Percentiles rank a stretch among this genome's conserved stretches.
Evolutionary conservation across 2,113 vertebrate genomes (phyloP).

Genomic region (Callaeas wilsoni): DNA sequence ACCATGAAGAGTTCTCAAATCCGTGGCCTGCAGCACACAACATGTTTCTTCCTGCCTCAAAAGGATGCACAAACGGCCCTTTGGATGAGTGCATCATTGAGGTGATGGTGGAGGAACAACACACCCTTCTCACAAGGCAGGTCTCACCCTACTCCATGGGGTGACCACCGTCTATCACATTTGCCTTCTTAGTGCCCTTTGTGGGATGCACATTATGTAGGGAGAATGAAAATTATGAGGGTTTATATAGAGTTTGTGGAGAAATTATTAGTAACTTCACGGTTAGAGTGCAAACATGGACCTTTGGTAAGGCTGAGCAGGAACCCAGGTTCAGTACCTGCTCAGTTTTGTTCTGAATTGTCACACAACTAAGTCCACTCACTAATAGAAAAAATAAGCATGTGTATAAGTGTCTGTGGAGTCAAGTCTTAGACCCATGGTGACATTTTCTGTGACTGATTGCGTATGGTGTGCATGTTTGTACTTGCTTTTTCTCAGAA

Average conservation of each 20-base stretch:
- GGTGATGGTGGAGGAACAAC: neutral
- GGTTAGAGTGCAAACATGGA: accelerated
- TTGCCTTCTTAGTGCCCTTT: neutral
- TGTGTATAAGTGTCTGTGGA: neutral
- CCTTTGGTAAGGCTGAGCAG: neutral
- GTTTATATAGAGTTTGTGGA: neutral
- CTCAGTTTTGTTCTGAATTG: neutral
- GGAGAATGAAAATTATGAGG: neutral
- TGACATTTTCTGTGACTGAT: neutral
- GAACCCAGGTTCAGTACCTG: neutral
- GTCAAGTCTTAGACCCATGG: neutral
- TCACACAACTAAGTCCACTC: neutral
- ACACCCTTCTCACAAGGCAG: neutral
- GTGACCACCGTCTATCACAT: accelerated
- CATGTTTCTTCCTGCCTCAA: neutral
- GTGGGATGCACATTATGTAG: neutral
- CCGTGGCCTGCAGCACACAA: neutral
- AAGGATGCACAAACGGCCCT: neutral
- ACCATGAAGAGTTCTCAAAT: neutral
- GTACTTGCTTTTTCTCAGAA: neutral
- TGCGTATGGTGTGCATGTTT: neutral
- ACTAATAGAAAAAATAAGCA: neutral
- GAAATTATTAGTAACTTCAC: neutral
- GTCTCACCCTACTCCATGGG: neutral
- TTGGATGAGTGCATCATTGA: neutral